Base-by-base conservation (phyloP, 1,140 invertebrate genomes). In the Drosophila equinoxialis region DNA sequence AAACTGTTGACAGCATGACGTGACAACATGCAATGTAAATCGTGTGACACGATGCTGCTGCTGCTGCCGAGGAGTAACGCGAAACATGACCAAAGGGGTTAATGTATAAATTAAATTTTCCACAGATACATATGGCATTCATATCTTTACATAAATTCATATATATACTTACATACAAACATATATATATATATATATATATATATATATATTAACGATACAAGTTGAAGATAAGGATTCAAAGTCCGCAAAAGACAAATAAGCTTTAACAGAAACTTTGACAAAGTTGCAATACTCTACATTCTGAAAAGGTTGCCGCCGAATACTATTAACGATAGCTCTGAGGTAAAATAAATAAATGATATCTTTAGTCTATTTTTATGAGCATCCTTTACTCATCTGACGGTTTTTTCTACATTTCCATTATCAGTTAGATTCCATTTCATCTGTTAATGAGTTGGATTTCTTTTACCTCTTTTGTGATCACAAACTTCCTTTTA, bases 1-100 rank as follows among this genome's bases (percentile, higher is more conserved):
- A 59, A 45, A 77, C 81, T 81, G 84, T 89, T 87, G 84, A 87
- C 84, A 87, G 85, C 78, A 81, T 89, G 84, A 89, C 84, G 85
- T 87, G 84, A 89, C 85, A 87, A 87, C 84, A 87, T 87, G 84
- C 84, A 84, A 81, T 87, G 83, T 76, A 87, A 87, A 89, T 89
- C 84, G 84, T 84, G 84, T 89, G 84, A 82, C 79, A 89, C 76
- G 77, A 81, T 67, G 84, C 70, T 61, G 17, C 61, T 33, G 61
- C 10, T 64, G 84, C 69, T 60, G 14, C 61, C 35, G 61, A 11
- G 41, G 37, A 65, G 48, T 23, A 33, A 54, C 13, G 20, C 41
- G 17, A 62, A 62, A 62, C 42, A 48, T 64, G 39, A 20, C 78
- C 82, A 70, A 86, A 83, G 68, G 81, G 82, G 82, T 81, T 84